phyloP scores from a whole-genome alignment of 30 jellyfish, hydroid and myxozoan genomes.

The Sanderia malayensis region DNA sequence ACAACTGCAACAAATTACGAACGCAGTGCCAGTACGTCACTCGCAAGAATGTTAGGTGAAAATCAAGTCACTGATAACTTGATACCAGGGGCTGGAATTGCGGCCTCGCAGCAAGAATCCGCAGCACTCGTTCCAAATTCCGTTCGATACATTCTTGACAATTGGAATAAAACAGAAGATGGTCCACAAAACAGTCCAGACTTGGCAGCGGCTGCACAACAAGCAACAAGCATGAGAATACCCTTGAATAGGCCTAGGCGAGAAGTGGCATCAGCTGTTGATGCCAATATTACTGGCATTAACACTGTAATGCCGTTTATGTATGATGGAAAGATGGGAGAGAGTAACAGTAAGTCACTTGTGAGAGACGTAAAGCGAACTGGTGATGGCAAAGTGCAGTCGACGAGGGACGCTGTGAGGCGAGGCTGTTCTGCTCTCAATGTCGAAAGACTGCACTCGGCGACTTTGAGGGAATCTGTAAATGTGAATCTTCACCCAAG shows the following conservation, averaged over 20 bases:
- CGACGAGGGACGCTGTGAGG: not conserved
- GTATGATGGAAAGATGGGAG: conserved; percentile 29
- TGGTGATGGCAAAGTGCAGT: not conserved
- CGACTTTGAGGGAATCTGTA: not conserved
- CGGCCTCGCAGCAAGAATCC: not conserved
- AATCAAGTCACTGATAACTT: too few relatives aligned
- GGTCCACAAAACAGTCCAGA: too few relatives aligned
- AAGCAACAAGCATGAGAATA: too few relatives aligned
- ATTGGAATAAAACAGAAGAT: not conserved
- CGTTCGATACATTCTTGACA: not conserved
- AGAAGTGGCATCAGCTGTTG: not conserved
- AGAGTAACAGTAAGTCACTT: too few relatives aligned
- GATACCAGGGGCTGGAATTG: too few relatives aligned
- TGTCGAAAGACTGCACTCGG: not conserved
- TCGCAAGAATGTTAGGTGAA: too few relatives aligned
- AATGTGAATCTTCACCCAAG: conserved; percentile 26
- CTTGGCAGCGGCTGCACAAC: too few relatives aligned
- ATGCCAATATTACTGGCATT: not conserved
- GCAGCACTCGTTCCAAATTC: not conserved
- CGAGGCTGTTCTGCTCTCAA: not conserved
- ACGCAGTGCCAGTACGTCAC: too few relatives aligned
- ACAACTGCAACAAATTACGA: too few relatives aligned
- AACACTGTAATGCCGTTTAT: conserved; percentile 35
- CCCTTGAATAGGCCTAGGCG: too few relatives aligned
- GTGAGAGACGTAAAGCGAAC: too few relatives aligned